Conservation (phyloP, 1,140 invertebrate genomes). For the Solenopsis invicta region DNA sequence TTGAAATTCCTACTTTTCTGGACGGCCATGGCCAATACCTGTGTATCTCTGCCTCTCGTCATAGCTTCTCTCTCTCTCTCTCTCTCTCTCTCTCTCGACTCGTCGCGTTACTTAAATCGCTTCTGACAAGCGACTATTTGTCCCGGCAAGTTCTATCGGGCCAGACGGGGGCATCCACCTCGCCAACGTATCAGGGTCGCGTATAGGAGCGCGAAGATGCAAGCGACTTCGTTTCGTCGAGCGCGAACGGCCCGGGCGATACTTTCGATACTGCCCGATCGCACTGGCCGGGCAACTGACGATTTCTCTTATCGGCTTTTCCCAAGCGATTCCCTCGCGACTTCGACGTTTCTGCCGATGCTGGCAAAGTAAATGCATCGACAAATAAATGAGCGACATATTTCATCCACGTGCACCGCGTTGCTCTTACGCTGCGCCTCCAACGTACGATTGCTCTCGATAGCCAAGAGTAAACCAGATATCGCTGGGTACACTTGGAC, state of each 20-base stretch:
- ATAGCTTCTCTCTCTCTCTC: constrained; percentile 28
- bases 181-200: neutral
- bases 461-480: neutral
- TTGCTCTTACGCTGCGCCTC: neutral
- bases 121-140: constrained; percentile 33
- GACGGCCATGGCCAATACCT: neutral
- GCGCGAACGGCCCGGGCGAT: constrained; percentile 1
- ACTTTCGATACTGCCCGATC: constrained; percentile 36
- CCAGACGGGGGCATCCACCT: neutral
- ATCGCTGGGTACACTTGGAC: neutral
- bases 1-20: neutral
- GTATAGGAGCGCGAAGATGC: constrained; percentile 32
- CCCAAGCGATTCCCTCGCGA: neutral
- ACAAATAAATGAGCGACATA: constrained; percentile 3
- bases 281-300: constrained; percentile 19
- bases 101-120: constrained; percentile 44
- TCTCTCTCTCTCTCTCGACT: constrained; percentile 37
- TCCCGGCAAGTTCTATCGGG: neutral
- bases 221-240: constrained; percentile 28
- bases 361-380: neutral
- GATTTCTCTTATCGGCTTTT: constrained; percentile 25
- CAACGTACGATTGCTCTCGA: neutral
- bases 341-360: constrained; percentile 11
- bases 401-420: neutral
- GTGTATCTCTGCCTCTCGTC: neutral